phyloP scores from a whole-genome alignment of 2,797 vertebrate genomes.

The Ciconia nigra region DNA sequence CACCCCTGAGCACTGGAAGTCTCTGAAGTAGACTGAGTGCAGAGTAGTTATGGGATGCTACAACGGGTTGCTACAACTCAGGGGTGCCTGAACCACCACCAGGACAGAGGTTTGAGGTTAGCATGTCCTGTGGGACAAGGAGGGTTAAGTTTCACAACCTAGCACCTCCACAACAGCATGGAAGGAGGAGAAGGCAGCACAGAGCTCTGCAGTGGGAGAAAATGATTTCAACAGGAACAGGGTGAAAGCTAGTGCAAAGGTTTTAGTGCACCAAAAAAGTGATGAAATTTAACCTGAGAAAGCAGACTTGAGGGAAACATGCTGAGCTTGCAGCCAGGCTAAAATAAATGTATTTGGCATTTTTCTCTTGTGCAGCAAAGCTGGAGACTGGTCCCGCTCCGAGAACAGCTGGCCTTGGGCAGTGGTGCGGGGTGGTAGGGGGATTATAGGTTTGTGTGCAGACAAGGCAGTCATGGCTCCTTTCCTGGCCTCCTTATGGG shows the following conservation, averaged over 20 bases:
- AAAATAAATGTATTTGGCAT: neutral
- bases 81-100: neutral
- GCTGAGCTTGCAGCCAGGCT: neutral
- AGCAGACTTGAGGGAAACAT: neutral
- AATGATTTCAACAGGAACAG: neutral
- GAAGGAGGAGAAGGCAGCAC: neutral
- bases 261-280: neutral
- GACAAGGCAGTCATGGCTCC: neutral
- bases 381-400: neutral
- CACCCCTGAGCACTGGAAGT: neutral
- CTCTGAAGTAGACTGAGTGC: neutral
- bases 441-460: neutral
- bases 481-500: neutral
- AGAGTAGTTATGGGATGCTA: neutral
- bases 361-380: neutral
- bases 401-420: neutral
- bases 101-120: neutral
- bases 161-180: neutral
- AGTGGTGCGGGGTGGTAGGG: fast-evolving
- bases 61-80: neutral
- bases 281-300: neutral
- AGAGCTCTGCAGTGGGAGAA: neutral
- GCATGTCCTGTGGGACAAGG: neutral
- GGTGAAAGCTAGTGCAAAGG: neutral
- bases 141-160: neutral